Evolutionary conservation across 2,888 invertebrate species (phyloP), one percentile per base, ranked within the genome.

Genomic region (Philonicus albiceps): DNA sequence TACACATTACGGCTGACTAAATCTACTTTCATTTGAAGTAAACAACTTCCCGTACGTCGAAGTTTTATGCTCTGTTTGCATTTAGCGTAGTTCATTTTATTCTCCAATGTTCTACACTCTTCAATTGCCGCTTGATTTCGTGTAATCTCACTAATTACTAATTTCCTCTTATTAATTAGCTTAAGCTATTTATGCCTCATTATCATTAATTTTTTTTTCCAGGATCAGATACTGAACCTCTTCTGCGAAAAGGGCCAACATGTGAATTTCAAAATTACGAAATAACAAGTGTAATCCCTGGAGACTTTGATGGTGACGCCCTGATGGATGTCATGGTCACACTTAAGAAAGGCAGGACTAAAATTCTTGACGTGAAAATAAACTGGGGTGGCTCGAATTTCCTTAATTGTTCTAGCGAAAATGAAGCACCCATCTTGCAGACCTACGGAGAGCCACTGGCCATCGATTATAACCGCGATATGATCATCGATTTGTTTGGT

Each of bases 301-400:
- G 97, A 0, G 98, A 99, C 92, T 99, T 96, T 90, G 97, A 98
- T 93, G 98, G 98, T 0, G 98, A 99, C 93, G 97, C 97, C 0
- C 95, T 97, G 86, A 98, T 98, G 98, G 98, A 99, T 91, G 94
- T 98, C 19, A 91, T 98, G 88, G 94, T 98, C 0, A 96, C 96
- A 4, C 91, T 94, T 89, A 91, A 92, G 89, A 91, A 91, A 2
- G 88, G 88, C 0, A 88, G 89, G 3, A 90, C 91, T 1, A 89
- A 93, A 85, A 88, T 91, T 13, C 93, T 93, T 88, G 93, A 94
- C 88, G 94, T 95, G 0, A 93, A 95, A 89, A 94, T 97, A 85
- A 92, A 96, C 78, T 97, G 97, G 97, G 97, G 97, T 83, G 95
- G 95, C 11, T 94, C 94, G 72, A 93, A 94, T 73, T 92, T 92